Base-by-base conservation (phyloP, 2,113 vertebrate species). In the Actinemys pallida region DNA sequence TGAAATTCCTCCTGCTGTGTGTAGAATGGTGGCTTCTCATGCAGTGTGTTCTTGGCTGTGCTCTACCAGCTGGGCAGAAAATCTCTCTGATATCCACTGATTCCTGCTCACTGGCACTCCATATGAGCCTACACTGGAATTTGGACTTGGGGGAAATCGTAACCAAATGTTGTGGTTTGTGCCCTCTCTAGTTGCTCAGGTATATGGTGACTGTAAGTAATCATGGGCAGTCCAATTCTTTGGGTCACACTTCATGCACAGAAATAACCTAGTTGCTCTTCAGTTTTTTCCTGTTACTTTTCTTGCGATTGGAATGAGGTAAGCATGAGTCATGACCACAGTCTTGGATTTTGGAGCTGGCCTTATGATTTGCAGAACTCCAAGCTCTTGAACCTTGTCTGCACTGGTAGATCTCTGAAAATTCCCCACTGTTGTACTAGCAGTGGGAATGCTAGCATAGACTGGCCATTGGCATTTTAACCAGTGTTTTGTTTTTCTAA, bases 21-120 rank as follows among this genome's bases (percentile, higher is more conserved):
- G 1, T 0, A 53, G 29, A 16, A 0, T 5, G 42, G 20, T 1
- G 0, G 29, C 5, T 76, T 24, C 1, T 35, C 20, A 0, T 45
- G 90, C 53, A 29, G 29, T 24, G 29, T 1, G 1, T 52, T 93
- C 39, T 87, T 83, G 35, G n/a, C 56, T 3, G 0, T 54, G n/a
- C 19, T n/a, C 11, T 62, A 10, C 59, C 59, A 83, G 52, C 54
- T 89, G 83, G 39, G 47, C 72, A 47, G 52, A 45, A 88, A 0
- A 39, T 92, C 53, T 54, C 49, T 90, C 79, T 75, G 56, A 57
- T 90, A 82, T 86, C 72, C 81, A 69, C 6, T 92, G 54, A 17
- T 78, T 89, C 45, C 52, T 81, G 79, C 39, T 6, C 1, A 22
- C 10, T 72, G 62, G 53, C 45, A 3, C 47, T 35, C 1, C 20